Percentiles rank a stretch among this genome's conserved stretches.
These are phyloP conservation scores for Drosophila nebulosa DNA, from an alignment of 1,140 invertebrate genomes.

Conservation along the genomic window DNA sequence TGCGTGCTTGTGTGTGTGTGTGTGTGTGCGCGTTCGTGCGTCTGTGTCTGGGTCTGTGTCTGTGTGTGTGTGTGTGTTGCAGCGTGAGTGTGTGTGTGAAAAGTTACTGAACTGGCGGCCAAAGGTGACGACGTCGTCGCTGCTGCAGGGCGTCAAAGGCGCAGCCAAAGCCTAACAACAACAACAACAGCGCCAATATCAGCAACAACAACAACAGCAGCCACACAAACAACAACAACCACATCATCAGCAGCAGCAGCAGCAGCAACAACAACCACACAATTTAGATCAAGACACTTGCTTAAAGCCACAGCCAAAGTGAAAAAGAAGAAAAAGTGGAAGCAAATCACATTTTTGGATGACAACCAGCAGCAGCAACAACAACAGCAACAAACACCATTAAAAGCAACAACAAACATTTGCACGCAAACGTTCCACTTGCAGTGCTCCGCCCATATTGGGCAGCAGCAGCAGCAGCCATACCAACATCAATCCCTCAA, in stretches of 20 bases:
- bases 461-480: slow-evolving; percentile 8
- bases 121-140: slow-evolving; percentile 65
- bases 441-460: slow-evolving; percentile 60
- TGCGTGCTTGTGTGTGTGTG: slow-evolving; percentile 2
- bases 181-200: slow-evolving; percentile 30
- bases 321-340: slow-evolving; percentile 76
- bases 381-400: neutral
- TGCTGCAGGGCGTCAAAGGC: slow-evolving; percentile 39
- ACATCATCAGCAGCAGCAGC: slow-evolving; percentile 11
- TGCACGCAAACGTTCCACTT: slow-evolving; percentile 56
- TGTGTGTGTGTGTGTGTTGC: slow-evolving; percentile 18
- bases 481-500: neutral
- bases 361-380: slow-evolving; percentile 37
- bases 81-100: slow-evolving; percentile 40
- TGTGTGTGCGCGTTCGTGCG: slow-evolving; percentile 22
- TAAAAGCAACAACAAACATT: neutral
- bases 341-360: slow-evolving; percentile 67
- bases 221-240: slow-evolving; percentile 25
- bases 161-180: slow-evolving; percentile 30
- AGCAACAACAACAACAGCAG: slow-evolving; percentile 30
- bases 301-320: slow-evolving; percentile 73
- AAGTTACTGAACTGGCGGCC: slow-evolving; percentile 72
- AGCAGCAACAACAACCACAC: slow-evolving; percentile 37
- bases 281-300: slow-evolving; percentile 58
- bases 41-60: slow-evolving; percentile 3